Base-by-base conservation (phyloP, 1,140 invertebrate genomes). In the Artemia franciscana region DNA sequence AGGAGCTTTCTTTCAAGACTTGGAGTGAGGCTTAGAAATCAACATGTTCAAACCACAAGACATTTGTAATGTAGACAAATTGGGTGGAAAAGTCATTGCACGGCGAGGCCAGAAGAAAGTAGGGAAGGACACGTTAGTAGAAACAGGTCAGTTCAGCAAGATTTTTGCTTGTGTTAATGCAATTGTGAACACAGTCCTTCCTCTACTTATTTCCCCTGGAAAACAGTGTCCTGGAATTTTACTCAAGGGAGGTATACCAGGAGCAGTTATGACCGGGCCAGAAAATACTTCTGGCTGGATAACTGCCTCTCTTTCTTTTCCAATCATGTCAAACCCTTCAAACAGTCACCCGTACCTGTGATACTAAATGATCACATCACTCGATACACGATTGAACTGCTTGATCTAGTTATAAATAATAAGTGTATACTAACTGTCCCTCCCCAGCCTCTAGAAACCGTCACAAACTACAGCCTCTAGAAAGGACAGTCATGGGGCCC, bases 401-500 rank as follows among this genome's bases (percentile, higher is more conserved):
- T 70, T n/a, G 67, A 70, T 60, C 71, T 65, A 66, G 67, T 67
- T 7, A 67, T 67, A 62, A 67, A 69, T 7, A 70, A 73, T 68
- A 69, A 70, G 0, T 68, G 70, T 24, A 56, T 67, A 5, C 62
- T 75, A 21, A 70, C 72, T 15, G 51, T 64, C 21, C 62, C 63
- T 57, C 64, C 60, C 9, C 64, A 68, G 60, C 58, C 65, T 39
- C 67, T 60, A n/a, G n/a, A n/a, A n/a, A n/a, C n/a, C n/a, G n/a
- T 25, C 69, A 74, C 58, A 72, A 71, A 63, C 65, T 76, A 2
- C 74, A 77, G 64, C 74, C 73, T n/a, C 66, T 75, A 3, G 73
- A 75, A 66, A 63, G 68, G 26, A 61, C 67, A 26, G 70, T 77
- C 24, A 74, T 67, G 65, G 71, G 69, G 12, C 69, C 74, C 26